Conservation (phyloP, 1,140 invertebrate genomes). For the Trichogramma pretiosum region DNA sequence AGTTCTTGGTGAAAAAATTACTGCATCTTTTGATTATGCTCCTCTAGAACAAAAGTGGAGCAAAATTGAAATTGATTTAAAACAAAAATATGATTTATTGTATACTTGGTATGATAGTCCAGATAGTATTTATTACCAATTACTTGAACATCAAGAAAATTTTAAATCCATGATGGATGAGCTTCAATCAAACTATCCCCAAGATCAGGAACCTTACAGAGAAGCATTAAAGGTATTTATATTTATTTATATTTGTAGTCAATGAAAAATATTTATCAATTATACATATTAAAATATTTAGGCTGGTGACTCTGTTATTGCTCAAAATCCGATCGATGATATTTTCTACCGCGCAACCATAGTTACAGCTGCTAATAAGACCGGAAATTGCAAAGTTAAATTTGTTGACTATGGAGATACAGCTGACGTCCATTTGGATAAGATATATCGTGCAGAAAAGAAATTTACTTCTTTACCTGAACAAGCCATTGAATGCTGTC, state of each 20-base stretch:
- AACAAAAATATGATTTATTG: conserved; percentile 36
- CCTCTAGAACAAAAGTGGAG: conserved; percentile 35
- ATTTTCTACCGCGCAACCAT: conserved; percentile 60
- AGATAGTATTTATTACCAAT: conserved; percentile 59
- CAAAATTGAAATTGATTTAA: conserved; percentile 27
- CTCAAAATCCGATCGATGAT: conserved; percentile 57
- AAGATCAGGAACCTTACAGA: conserved; percentile 38
- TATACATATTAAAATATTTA: conserved; percentile 30
- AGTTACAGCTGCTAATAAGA: conserved; percentile 45
- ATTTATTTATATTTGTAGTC: no score
- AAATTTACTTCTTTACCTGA: conserved; percentile 58
- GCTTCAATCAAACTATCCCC: conserved; percentile 56
- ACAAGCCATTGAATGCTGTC: conserved; percentile 57
- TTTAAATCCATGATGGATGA: conserved; percentile 60
- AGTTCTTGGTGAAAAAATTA: not conserved
- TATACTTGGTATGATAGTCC: conserved; percentile 60
- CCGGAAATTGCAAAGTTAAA: conserved; percentile 52
- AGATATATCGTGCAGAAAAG: conserved; percentile 59
- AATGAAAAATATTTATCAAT: conserved; percentile 6
- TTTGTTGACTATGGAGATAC: conserved; percentile 70
- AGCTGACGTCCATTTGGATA: conserved; percentile 47
- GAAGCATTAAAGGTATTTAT: conserved; percentile 27
- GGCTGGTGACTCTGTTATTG: conserved; percentile 54
- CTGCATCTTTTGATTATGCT: conserved; percentile 32
- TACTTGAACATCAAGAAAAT: conserved; percentile 36